Evolutionary conservation across 2,888 invertebrate species (phyloP).

Genomic region (Machimus atricapillus): DNA sequence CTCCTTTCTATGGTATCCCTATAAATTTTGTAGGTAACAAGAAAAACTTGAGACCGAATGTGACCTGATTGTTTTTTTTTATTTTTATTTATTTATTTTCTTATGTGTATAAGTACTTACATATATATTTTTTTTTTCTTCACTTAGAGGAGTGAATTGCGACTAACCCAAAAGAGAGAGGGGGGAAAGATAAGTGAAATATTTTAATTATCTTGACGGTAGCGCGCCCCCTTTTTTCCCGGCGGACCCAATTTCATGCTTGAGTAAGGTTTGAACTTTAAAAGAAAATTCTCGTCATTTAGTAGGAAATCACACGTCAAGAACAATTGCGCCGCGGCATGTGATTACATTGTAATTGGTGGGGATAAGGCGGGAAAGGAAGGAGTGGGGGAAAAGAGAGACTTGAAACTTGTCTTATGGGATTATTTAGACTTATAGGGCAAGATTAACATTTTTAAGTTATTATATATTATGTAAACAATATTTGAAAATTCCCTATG

Average conservation of each 20-base stretch:
- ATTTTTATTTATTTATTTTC: background rate
- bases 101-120: background rate
- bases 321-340: background rate
- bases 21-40: background rate
- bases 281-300: constrained; percentile 4
- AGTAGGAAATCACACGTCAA: background rate
- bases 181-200: background rate
- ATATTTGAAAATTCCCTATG: no score
- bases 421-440: no score
- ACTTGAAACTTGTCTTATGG: no score
- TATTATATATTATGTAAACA: no score
- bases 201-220: background rate
- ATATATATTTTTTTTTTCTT: background rate
- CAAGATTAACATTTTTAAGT: no score
- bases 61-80: background rate
- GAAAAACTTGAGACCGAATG: background rate
- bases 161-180: no score
- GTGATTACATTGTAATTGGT: background rate
- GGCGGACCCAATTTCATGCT: constrained; percentile 16
- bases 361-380: background rate
- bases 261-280: constrained; percentile 16
- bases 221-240: background rate
- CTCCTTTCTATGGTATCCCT: background rate
- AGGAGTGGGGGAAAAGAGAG: no score
- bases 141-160: no score